Conservation (phyloP, 2,888 invertebrate genomes). For the Spodoptera exigua region DNA sequence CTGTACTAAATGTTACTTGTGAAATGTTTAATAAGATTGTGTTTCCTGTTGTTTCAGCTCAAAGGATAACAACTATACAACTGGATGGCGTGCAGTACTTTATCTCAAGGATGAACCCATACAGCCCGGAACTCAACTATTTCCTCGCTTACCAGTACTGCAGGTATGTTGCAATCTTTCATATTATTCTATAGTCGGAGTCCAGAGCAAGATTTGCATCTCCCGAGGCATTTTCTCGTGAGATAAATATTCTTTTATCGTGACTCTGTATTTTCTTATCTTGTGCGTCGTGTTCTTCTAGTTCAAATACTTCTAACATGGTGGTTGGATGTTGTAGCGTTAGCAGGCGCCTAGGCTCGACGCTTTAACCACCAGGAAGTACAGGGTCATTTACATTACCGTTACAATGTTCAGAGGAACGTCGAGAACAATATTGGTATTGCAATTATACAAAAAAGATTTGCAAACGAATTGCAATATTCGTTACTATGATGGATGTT, state of each 20-base stretch:
- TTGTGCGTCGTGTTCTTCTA: conserved; percentile 76
- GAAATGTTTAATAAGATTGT: conserved; percentile 26
- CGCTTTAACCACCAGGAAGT: conserved; percentile 79
- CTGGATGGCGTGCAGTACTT: conserved; percentile 96
- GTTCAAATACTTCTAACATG: conserved; percentile 70
- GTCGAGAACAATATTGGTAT: conserved; percentile 77
- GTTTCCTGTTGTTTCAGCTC: conserved; percentile 89
- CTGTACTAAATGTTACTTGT: conserved; percentile 11
- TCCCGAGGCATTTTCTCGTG: conserved; percentile 59
- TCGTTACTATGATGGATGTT: no score
- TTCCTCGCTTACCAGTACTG: conserved; percentile 96
- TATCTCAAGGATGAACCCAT: conserved; percentile 96
- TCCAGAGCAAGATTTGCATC: conserved; percentile 40
- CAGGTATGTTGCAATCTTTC: conserved; percentile 78
- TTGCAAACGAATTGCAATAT: no score
- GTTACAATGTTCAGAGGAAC: conserved; percentile 79
- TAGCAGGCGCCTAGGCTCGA: conserved; percentile 76
- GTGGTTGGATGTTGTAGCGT: conserved; percentile 72
- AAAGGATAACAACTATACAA: conserved; percentile 96
- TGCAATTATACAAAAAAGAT: no score
- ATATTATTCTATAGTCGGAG: conserved; percentile 46
- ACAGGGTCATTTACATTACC: conserved; percentile 81
- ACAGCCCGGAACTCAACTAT: conserved; percentile 95
- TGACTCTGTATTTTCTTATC: conserved; percentile 82
- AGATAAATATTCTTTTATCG: conserved; percentile 77